Evolutionary conservation across 2,797 vertebrate genomes (phyloP).

Genomic region (Oophaga sylvatica): DNA sequence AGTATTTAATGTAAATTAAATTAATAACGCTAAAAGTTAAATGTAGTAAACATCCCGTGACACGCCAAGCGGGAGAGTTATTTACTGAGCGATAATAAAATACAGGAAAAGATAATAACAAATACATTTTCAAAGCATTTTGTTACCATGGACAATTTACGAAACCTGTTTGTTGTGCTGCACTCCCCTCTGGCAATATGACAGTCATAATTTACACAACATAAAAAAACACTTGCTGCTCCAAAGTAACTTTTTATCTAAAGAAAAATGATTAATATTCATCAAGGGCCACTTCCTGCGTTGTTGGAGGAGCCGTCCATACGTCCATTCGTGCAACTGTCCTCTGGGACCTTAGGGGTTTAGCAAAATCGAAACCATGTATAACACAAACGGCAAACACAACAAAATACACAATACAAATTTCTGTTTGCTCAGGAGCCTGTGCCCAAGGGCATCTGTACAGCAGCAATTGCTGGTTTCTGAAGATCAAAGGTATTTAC

Average conservation of each 20-base stretch:
- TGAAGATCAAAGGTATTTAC: slow-evolving; percentile 44
- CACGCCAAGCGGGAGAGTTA: neutral
- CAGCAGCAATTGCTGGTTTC: slow-evolving; percentile 32
- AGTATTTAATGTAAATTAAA: neutral
- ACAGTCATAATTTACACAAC: slow-evolving; percentile 17
- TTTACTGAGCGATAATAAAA: slow-evolving; percentile 49
- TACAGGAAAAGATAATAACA: slow-evolving; percentile 1
- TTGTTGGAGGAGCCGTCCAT: neutral
- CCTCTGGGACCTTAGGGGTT: neutral
- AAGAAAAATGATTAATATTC: neutral
- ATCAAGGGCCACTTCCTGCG: neutral
- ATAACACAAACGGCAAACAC: slow-evolving; percentile 20
- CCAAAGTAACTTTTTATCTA: neutral
- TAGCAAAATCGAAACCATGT: slow-evolving; percentile 1
- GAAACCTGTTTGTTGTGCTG: slow-evolving; percentile 14
- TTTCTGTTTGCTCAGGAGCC: slow-evolving; percentile 40
- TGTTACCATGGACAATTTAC: slow-evolving; percentile 16
- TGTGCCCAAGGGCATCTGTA: slow-evolving; percentile 22
- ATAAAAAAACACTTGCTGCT: slow-evolving; percentile 4
- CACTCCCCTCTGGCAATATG: slow-evolving; percentile 21
- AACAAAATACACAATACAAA: slow-evolving; percentile 32
- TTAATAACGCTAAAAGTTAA: neutral
- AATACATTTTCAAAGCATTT: slow-evolving; percentile 30
- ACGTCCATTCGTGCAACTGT: neutral
- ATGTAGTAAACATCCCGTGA: neutral